Base-by-base conservation (phyloP, 2,888 invertebrate species). In the Brachyptera putata region DNA sequence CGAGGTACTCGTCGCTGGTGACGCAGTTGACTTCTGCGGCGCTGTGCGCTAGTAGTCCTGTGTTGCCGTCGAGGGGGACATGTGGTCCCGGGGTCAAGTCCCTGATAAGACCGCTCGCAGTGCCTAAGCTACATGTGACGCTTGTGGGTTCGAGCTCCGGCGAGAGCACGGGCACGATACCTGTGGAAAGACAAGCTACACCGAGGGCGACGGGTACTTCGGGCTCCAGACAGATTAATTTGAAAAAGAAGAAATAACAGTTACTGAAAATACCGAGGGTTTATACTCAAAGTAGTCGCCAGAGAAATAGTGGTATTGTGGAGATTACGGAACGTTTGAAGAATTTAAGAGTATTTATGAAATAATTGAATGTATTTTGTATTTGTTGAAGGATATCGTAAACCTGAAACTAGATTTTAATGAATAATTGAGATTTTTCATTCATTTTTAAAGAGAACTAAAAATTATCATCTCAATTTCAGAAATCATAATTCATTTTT, bases 21-120 rank as follows among this genome's bases (percentile, higher is more conserved):
- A 78, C 80, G 16, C 82, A 82, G 67, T 71, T 83, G 56, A 82
- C 82, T 21, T 79, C 79, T 55, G 82, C 83, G 1, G 82, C 82
- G 1, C 73, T 83, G 13, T 83, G 82, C 70, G 82, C 81, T 36
- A 81, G 80, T 67, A 79, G 80, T 57, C 82, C 82, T 1, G 81
- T 80, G 25, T 74, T 83, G 63, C 82, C 82, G 16, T 74, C 74
- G n/a, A 71, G 71, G 24, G 74, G 16, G 53, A 36, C 14, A 7
- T 21, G 36, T n/a, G 16, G 16, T 36, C 13, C 14, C 36, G 18
- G 21, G 55, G 80, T 81, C 48, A 81, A 80, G 68, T 81, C 80
- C 53, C 74, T 82, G 16, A 76, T 81, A 34, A 73, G 81, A 49
- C 83, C 82, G 1, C 70, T 82, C 41, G 80, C 79, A 50, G 80